These are phyloP conservation scores for Papilio helenus DNA, from an alignment of 1,140 invertebrate genomes.

Conservation along the genomic window DNA sequence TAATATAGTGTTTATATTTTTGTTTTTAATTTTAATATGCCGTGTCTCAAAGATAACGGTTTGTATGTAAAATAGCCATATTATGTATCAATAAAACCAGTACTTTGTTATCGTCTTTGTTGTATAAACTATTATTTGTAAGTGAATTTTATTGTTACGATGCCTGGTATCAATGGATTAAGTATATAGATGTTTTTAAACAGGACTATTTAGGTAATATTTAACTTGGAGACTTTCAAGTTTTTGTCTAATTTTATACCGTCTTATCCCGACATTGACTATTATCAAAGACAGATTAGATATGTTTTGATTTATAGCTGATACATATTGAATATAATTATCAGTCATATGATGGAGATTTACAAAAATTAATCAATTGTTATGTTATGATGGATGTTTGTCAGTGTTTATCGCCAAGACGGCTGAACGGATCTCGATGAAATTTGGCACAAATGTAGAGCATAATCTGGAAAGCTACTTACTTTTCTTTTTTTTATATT, in stretches of 20 bases:
- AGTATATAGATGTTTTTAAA: conserved; percentile 6
- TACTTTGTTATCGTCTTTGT: conserved; percentile 19
- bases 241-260: neutral
- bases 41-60: conserved; percentile 11
- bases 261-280: conserved; percentile 6
- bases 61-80: conserved; percentile 18
- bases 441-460: too few relatives aligned
- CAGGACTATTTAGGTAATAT: neutral
- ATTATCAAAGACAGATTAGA: conserved; percentile 4
- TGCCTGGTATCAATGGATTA: neutral
- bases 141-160: conserved; percentile 29
- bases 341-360: conserved; percentile 64
- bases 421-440: too few relatives aligned
- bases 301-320: conserved; percentile 1
- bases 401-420: too few relatives aligned
- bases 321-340: conserved; percentile 43
- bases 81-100: conserved; percentile 20
- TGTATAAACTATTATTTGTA: conserved; percentile 19
- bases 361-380: conserved; percentile 61
- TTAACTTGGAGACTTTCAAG: neutral
- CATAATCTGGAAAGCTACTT: too few relatives aligned
- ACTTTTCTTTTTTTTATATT: too few relatives aligned
- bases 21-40: conserved; percentile 11
- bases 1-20: neutral
- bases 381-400: conserved; percentile 52